Evolutionary conservation across 2,113 vertebrate genomes (phyloP).

Genomic region (Erythrocercus mccallii): DNA sequence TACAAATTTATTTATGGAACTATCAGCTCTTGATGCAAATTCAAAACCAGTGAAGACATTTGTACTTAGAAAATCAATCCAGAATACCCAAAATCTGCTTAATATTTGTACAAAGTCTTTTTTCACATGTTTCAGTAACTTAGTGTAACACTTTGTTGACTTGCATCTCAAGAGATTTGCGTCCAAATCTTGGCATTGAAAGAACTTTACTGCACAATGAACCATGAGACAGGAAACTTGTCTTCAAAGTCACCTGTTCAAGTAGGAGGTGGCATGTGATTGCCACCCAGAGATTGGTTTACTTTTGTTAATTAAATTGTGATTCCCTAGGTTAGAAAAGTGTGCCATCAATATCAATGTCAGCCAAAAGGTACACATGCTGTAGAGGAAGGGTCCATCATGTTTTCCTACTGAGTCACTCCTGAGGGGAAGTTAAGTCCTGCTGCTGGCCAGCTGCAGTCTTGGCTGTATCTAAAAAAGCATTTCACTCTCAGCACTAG

Average conservation of each 20-base stretch:
- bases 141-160: not conserved
- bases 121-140: not conserved
- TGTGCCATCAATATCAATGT: not conserved
- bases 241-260: not conserved
- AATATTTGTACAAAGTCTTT: not conserved
- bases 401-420: not conserved
- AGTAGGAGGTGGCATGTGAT: not conserved
- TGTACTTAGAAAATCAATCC: not conserved
- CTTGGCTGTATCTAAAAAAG: not conserved
- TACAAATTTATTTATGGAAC: not conserved
- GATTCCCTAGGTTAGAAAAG: not conserved
- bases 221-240: not conserved
- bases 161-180: not conserved
- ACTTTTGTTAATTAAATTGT: not conserved
- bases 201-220: not conserved
- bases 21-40: not conserved
- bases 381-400: not conserved
- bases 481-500: not conserved
- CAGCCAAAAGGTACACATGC: not conserved
- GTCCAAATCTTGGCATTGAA: not conserved
- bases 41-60: not conserved
- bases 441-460: not conserved
- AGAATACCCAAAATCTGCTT: not conserved
- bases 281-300: not conserved
- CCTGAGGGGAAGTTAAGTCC: not conserved